These are phyloP conservation scores for Onthophagus taurus DNA, from an alignment of 1,140 invertebrate species.

Conservation along the genomic window DNA sequence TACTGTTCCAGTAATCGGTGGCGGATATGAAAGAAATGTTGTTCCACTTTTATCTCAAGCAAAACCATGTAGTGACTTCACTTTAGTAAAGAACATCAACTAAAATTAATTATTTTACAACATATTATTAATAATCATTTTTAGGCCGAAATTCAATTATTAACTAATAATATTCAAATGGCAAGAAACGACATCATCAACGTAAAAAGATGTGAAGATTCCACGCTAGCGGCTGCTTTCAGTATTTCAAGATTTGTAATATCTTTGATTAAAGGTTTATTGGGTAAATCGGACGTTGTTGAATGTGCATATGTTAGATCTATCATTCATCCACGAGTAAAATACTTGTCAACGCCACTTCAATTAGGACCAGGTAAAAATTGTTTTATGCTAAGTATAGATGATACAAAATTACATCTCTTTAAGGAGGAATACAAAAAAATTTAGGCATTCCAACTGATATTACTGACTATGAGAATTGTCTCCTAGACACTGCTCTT, in stretches of 20 bases:
- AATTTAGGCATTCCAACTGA: conserved; percentile 46
- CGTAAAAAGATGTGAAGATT: conserved; percentile 19
- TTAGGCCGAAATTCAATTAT: conserved; percentile 33
- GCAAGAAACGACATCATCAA: conserved; percentile 24
- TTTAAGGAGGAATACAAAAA: conserved; percentile 37
- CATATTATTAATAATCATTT: conserved; percentile 1
- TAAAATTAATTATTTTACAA: not conserved
- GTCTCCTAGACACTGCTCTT: conserved; percentile 41
- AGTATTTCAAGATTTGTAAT: conserved; percentile 44
- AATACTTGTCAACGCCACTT: conserved; percentile 38
- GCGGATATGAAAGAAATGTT: conserved; percentile 66
- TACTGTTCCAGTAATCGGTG: conserved; percentile 73
- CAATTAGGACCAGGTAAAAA: conserved; percentile 37
- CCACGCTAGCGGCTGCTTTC: conserved; percentile 42
- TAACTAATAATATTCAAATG: conserved; percentile 31
- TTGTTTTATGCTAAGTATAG: not conserved
- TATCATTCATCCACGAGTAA: conserved; percentile 35
- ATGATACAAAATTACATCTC: conserved; percentile 1
- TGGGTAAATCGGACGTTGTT: conserved; percentile 31
- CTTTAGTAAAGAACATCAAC: conserved; percentile 34
- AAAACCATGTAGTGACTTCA: conserved; percentile 42
- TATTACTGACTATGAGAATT: conserved; percentile 45
- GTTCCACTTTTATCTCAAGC: conserved; percentile 71
- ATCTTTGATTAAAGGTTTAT: conserved; percentile 39
- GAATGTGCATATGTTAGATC: conserved; percentile 47